Conservation (phyloP, 2,888 invertebrate genomes). For the Erpobdella octoculata region DNA sequence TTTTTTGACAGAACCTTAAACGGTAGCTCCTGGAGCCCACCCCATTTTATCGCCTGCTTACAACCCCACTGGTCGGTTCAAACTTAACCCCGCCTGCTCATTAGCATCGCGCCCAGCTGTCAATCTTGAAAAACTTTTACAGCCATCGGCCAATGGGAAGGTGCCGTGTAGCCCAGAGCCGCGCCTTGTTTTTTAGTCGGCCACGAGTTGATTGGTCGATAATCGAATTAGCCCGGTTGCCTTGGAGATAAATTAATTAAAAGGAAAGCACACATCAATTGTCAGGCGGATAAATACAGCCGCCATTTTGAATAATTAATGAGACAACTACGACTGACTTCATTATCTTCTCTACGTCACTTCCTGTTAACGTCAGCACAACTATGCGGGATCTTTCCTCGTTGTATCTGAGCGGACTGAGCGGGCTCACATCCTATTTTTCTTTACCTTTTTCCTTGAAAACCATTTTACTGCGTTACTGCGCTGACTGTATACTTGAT, state of each 20-base stretch:
- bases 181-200: neutral
- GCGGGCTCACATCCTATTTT: neutral
- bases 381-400: slow-evolving; percentile 7
- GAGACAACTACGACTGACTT: slow-evolving; percentile 22
- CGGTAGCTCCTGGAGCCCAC: too few relatives aligned
- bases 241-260: slow-evolving; percentile 13
- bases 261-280: slow-evolving; percentile 8
- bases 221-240: slow-evolving; percentile 10
- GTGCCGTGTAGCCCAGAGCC: neutral
- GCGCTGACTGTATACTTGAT: too few relatives aligned
- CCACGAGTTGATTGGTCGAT: neutral
- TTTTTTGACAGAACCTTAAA: too few relatives aligned
- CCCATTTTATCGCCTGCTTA: neutral
- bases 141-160: neutral
- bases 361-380: slow-evolving; percentile 4
- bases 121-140: neutral
- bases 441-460: too few relatives aligned
- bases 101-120: neutral
- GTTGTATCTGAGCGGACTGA: too few relatives aligned
- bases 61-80: neutral
- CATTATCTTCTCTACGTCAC: slow-evolving; percentile 1
- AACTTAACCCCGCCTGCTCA: neutral
- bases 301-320: slow-evolving; percentile 28
- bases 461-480: too few relatives aligned
- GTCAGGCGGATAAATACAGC: slow-evolving; percentile 11